Percentiles rank a stretch among this genome's conserved stretches.
Conservation (phyloP, 2,113 vertebrate genomes). For the Cepphus grylle region DNA sequence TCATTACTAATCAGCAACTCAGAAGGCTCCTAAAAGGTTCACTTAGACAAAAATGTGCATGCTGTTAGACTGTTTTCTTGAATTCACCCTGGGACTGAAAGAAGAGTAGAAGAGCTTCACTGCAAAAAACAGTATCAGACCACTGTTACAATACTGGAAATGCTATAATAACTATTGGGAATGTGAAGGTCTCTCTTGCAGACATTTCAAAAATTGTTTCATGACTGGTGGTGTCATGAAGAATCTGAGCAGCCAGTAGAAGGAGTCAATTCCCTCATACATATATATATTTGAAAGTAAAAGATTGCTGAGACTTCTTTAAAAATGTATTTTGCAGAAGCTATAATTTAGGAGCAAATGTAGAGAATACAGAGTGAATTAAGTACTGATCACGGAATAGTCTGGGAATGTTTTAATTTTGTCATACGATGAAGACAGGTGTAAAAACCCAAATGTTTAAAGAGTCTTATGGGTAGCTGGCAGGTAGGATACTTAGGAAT, state of each 20-base stretch:
- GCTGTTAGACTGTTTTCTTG: neutral
- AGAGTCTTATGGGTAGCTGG: neutral
- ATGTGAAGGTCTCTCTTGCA: neutral
- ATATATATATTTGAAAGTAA: neutral
- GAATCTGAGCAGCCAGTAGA: neutral
- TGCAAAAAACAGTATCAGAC: neutral
- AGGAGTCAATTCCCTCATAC: neutral
- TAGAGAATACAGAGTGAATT: neutral
- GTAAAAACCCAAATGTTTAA: neutral
- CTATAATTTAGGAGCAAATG: neutral
- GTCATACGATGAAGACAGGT: neutral
- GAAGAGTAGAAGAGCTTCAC: neutral
- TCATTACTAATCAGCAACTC: fast-evolving
- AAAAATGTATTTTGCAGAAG: neutral
- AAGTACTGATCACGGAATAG: neutral
- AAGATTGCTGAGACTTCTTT: neutral
- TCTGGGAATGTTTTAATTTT: neutral
- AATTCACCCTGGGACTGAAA: neutral
- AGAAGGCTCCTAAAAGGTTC: neutral
- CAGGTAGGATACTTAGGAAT: neutral
- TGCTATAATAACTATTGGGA: neutral
- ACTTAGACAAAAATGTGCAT: neutral
- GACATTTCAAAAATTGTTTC: neutral
- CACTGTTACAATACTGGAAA: neutral
- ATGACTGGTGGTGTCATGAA: neutral